Evolutionary conservation across 2,113 vertebrate species (phyloP).

Genomic region (Cynoglossus semilaevis): DNA sequence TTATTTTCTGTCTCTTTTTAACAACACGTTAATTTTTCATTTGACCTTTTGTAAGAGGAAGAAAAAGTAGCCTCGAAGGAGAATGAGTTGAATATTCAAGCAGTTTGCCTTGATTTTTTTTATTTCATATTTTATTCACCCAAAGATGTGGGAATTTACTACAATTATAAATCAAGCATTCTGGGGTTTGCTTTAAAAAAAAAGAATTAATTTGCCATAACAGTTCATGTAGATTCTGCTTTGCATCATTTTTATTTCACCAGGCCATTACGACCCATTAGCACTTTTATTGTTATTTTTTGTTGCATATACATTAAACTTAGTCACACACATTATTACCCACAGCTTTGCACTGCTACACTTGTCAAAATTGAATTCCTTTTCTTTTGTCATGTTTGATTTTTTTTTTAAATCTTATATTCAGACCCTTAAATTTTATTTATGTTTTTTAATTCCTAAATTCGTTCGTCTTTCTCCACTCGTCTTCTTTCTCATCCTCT

Average conservation of each 20-base stretch:
- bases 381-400: conserved; percentile 10
- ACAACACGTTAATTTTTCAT: conserved; percentile 8
- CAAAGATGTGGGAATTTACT: conserved; percentile 12
- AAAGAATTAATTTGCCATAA: conserved; percentile 16
- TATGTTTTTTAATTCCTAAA: conserved; percentile 5
- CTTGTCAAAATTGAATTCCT: conserved; percentile 7
- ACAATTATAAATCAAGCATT: conserved; percentile 3
- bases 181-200: conserved; percentile 24
- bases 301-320: neutral
- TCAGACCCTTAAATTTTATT: neutral
- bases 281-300: conserved; percentile 26
- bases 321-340: conserved; percentile 5
- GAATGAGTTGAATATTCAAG: conserved; percentile 5
- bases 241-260: conserved; percentile 39
- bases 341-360: neutral
- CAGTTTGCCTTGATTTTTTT: neutral
- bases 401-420: neutral
- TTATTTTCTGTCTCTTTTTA: conserved; percentile 11
- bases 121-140: conserved; percentile 1
- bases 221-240: conserved; percentile 32
- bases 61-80: conserved; percentile 4
- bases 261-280: conserved; percentile 48
- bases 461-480: neutral
- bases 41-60: conserved; percentile 15
- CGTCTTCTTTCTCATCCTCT: conserved; percentile 39